phyloP scores from a whole-genome alignment of 2,113 vertebrate species.

The Astur gentilis region DNA sequence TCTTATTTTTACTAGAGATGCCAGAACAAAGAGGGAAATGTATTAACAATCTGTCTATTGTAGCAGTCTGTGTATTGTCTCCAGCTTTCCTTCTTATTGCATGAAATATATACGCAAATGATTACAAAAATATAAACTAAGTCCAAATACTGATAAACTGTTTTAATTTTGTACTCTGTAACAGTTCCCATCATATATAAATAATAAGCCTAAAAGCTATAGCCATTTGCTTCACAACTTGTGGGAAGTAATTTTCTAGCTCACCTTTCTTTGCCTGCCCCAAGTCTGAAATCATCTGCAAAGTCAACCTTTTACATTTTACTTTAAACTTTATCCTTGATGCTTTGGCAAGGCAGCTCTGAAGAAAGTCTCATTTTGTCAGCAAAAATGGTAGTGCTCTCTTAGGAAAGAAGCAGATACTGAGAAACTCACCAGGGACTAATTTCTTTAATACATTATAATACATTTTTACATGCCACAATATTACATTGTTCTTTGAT shows the following conservation, averaged over 20 bases:
- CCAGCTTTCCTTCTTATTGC: background rate
- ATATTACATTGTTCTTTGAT: constrained; percentile 52
- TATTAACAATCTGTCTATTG: background rate
- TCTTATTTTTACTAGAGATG: background rate
- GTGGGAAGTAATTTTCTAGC: background rate
- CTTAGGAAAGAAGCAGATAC: background rate
- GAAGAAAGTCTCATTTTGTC: background rate
- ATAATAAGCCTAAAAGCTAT: background rate
- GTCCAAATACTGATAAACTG: background rate
- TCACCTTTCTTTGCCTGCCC: background rate
- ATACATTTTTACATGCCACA: constrained; percentile 78
- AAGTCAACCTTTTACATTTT: background rate
- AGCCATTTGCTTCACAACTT: background rate
- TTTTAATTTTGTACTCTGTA: background rate
- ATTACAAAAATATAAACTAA: background rate
- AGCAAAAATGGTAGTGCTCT: background rate
- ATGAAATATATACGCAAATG: background rate
- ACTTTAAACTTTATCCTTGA: background rate
- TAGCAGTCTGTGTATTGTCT: background rate
- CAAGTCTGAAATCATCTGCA: background rate
- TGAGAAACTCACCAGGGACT: constrained; percentile 36
- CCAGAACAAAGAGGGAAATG: background rate
- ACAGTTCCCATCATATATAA: background rate
- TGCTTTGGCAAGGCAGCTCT: background rate
- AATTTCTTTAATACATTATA: constrained; percentile 74